Conservation (phyloP, 64 coral and sea anemone species). For the Dendronephthya gigantea region DNA sequence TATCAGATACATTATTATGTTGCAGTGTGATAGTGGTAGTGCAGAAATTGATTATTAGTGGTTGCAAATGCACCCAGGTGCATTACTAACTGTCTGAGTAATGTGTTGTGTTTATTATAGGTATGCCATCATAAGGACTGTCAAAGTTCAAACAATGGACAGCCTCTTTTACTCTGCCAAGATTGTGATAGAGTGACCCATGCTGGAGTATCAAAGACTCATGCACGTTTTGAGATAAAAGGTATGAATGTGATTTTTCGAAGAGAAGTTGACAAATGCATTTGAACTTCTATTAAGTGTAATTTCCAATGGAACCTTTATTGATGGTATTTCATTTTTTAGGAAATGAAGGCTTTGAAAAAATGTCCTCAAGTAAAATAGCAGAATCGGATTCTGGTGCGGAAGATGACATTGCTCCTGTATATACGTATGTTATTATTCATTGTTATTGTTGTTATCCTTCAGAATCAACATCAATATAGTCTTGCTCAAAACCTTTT, state of each 20-base stretch:
- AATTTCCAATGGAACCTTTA: background rate
- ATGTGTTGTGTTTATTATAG: conserved; percentile 14
- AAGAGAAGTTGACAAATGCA: too few relatives aligned
- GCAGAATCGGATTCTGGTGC: conserved; percentile 82
- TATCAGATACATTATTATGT: too few relatives aligned
- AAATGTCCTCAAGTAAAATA: conserved; percentile 61
- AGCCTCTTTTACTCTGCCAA: conserved; percentile 55
- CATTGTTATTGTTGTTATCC: background rate
- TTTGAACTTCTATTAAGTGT: too few relatives aligned
- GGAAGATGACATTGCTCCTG: conserved; percentile 75
- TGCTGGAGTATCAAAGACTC: conserved; percentile 35
- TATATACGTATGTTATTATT: conserved; percentile 37
- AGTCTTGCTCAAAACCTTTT: background rate
- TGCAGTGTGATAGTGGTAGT: too few relatives aligned
- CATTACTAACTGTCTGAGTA: background rate
- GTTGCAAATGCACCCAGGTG: too few relatives aligned
- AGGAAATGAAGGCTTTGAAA: conserved; percentile 53
- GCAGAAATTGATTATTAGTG: too few relatives aligned
- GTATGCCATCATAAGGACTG: conserved; percentile 94
- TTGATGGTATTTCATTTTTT: background rate
- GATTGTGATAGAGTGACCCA: conserved; percentile 82
- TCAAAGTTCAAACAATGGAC: conserved; percentile 44
- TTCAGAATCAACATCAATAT: background rate
- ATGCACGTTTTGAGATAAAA: conserved; percentile 73
- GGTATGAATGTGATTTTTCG: too few relatives aligned